A percentile compares a stretch with the other conserved stretches of the same genome.
phyloP scores from a whole-genome alignment of 2,888 invertebrate genomes.

The Odontothrips loti region DNA sequence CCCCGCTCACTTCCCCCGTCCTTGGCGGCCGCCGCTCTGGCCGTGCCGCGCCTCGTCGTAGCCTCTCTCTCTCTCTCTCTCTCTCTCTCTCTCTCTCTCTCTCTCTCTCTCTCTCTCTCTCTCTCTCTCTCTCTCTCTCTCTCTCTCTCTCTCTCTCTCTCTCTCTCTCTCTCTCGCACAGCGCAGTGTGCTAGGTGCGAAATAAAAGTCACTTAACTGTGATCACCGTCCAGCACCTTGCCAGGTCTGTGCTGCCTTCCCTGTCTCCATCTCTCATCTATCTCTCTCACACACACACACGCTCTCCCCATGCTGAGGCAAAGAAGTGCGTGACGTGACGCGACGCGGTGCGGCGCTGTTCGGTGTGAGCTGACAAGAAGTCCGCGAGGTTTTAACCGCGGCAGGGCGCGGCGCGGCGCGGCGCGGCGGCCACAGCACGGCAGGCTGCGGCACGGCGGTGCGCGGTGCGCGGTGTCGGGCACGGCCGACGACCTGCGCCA shows the following conservation, averaged over 20 bases:
- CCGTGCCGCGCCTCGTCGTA: not conserved
- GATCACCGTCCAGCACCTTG: no score
- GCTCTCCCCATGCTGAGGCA: not conserved
- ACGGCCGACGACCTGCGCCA: constrained; percentile 50
- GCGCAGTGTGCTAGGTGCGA: no score
- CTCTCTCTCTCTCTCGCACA: no score
- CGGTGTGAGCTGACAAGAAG: not conserved
- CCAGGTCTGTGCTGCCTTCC: no score
- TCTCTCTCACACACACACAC: not conserved
- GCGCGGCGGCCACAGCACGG: not conserved
- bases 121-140: no score
- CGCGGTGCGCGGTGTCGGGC: constrained; percentile 49
- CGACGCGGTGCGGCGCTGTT: not conserved
- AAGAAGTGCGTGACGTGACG: not conserved
- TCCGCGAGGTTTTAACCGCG: not conserved
- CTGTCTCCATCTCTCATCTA: not conserved
- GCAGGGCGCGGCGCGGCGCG: not conserved
- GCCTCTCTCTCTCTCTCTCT: not conserved
- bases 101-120: constrained; percentile 6
- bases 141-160: no score
- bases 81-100: constrained; percentile 1
- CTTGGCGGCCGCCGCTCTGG: not conserved
- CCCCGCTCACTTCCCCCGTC: not conserved
- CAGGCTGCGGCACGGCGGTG: constrained; percentile 51
- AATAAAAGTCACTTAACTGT: no score